Conservation (phyloP, 1,140 invertebrate genomes). For the Mamestra configurata region DNA sequence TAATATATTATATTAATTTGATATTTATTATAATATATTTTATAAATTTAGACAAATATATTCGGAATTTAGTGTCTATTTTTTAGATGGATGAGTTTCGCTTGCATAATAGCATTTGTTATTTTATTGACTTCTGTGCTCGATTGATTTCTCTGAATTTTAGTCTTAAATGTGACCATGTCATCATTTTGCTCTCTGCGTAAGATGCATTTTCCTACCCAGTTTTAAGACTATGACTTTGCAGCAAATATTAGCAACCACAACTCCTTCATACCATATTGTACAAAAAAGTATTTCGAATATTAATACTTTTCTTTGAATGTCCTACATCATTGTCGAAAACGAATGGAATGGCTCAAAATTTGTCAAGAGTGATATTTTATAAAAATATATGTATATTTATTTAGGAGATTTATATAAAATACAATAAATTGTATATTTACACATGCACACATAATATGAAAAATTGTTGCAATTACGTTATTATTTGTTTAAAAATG, state of each 20-base stretch:
- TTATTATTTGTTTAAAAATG: conserved; percentile 33
- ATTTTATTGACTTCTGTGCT: neutral
- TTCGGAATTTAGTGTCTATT: conserved; percentile 2
- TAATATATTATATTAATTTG: conserved; percentile 19
- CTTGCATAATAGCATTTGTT: neutral
- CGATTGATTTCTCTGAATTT: neutral
- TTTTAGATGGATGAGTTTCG: conserved; percentile 47
- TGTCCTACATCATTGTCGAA: conserved; percentile 57
- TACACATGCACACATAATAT: conserved; percentile 7
- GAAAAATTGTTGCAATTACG: conserved; percentile 34
- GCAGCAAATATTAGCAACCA: neutral
- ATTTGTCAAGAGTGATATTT: conserved; percentile 57
- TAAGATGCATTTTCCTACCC: neutral
- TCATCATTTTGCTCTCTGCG: neutral
- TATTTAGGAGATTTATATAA: conserved; percentile 12
- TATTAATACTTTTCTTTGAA: neutral
- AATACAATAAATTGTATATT: conserved; percentile 10
- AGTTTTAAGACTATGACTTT: neutral
- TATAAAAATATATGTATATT: neutral
- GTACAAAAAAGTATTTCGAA: conserved; percentile 52
- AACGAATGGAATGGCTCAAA: conserved; percentile 59
- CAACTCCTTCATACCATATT: conserved; percentile 47
- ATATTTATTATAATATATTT: neutral
- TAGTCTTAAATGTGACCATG: neutral
- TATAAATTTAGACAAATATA: neutral